Evolutionary conservation across 2,888 invertebrate species (phyloP), one percentile per base, ranked within the genome.

Genomic region (Cerastoderma edule): DNA sequence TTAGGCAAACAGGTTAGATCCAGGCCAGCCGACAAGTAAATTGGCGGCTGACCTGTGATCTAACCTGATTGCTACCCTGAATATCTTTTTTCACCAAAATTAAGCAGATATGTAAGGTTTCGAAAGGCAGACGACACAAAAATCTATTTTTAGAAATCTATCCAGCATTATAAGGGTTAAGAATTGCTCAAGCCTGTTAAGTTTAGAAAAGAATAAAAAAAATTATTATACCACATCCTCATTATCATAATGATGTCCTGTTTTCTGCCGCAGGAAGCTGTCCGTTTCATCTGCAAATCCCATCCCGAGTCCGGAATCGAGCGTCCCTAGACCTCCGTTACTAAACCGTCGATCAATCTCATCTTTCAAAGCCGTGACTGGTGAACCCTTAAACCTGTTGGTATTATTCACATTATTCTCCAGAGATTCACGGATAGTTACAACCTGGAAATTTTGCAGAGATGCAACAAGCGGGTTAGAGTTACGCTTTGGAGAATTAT

Each of bases 291-390:
- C 79, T 1, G 72, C 65, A 13, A 83, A 70, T 1, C 76, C 82
- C 64, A 78, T 78, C 16, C 81, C 80, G 13, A 84, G 78, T 10
- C 83, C 82, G 4, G 78, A 80, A 66, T 85, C 84, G 50, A 80
- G 53, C 13, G 80, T 75, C 27, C 78, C 78, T 0, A 75, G 64
- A n/a, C 78, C 78, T 33, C 85, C 86, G 65, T 85, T 87, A 30
- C 80, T 80, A 56, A 84, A 91, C 50, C 89, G 78, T n/a, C 83
- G 68, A 77, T 92, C 92, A 24, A 92, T 91, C 67, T 90, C 90
- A 65, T 92, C 91, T 72, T 91, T 92, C 33, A 92, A 78, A 10
- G 91, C 89, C n/a, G 89, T 90, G 63, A 92, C 92, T 2, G 92
- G 92, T 2, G 92, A 92, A 16, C 91, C 91, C 79, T 88, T 88